Conservation (phyloP, 2,797 vertebrate genomes). For the Cryptoblepharus egeriae region DNA sequence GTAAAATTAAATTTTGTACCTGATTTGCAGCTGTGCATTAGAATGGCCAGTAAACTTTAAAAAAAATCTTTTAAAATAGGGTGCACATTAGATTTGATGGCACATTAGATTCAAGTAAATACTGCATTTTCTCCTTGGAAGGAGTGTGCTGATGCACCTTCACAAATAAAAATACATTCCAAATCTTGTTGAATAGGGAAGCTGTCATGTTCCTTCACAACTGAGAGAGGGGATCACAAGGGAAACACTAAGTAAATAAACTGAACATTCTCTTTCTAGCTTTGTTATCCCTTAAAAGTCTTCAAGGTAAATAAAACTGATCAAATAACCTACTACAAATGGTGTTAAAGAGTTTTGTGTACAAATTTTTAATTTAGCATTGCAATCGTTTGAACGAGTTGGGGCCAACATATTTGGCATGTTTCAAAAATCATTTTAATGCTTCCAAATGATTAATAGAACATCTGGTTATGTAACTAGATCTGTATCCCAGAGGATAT, state of each 20-base stretch:
- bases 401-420: not conserved
- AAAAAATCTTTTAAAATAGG: too few relatives aligned
- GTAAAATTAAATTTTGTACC: too few relatives aligned
- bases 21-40: too few relatives aligned
- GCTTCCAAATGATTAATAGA: not conserved
- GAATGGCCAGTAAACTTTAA: too few relatives aligned
- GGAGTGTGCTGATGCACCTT: not conserved
- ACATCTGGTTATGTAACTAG: constrained; percentile 18
- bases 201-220: not conserved
- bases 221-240: too few relatives aligned
- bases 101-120: too few relatives aligned
- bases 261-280: constrained; percentile 1
- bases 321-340: not conserved
- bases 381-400: not conserved
- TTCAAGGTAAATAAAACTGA: rapidly evolving
- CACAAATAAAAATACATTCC: not conserved
- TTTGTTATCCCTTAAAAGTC: not conserved
- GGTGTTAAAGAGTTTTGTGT: not conserved
- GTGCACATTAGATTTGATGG: too few relatives aligned
- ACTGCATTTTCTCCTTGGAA: not conserved
- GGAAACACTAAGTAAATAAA: too few relatives aligned
- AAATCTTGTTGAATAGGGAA: not conserved
- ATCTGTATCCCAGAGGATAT: not conserved
- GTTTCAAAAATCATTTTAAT: constrained; percentile 17
- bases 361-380: not conserved